Evolutionary conservation across 2,888 invertebrate genomes (phyloP), one percentile per base, ranked within the genome.

Genomic region (Acanthoscelides obtectus): DNA sequence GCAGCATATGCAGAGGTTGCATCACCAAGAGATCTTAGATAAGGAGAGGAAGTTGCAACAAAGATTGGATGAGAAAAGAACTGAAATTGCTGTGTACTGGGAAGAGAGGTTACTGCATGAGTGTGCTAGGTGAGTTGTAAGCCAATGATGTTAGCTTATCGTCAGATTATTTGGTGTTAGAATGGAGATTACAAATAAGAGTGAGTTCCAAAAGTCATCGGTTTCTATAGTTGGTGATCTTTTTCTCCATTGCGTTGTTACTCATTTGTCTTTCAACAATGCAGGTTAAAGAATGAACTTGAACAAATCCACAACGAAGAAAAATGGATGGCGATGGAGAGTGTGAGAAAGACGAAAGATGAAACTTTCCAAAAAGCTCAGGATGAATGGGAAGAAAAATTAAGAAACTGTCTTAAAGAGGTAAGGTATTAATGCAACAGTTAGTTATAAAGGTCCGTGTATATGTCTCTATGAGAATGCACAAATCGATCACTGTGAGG

Each of bases 261-360:
- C 1, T 25, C 87, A 45, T 12, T 12, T 12, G 12, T 45, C 17
- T 45, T 45, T 12, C 17, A 3, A 45, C 45, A 3, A 12, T 45
- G 5, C 79, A 87, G 90, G 84, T 84, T 91, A 82, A 90, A 88
- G 83, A 84, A 85, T 74, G 91, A 91, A 83, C 82, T 91, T 78
- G 89, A 90, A 81, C 88, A 88, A 80, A 87, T 88, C 73, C 88
- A 90, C 80, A 85, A 86, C 71, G 90, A 91, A 76, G 91, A 91
- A 87, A 90, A 80, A 75, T 86, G 87, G 69, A 84, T 86, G 27
- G 89, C 89, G 0, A 84, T 91, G 72, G 88, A 89, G 75, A 86
- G 87, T 71, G 84, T 89, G 66, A 87, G 88, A 77, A 83, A 83
- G 64, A 87, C 89, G 79, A 89, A 90, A 79, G 87, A 90, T 68